A percentile compares a stretch with the other conserved stretches of the same genome.
These are phyloP conservation scores for Drymodes brunneopygia DNA, from an alignment of 2,113 vertebrate species.

Conservation along the genomic window DNA sequence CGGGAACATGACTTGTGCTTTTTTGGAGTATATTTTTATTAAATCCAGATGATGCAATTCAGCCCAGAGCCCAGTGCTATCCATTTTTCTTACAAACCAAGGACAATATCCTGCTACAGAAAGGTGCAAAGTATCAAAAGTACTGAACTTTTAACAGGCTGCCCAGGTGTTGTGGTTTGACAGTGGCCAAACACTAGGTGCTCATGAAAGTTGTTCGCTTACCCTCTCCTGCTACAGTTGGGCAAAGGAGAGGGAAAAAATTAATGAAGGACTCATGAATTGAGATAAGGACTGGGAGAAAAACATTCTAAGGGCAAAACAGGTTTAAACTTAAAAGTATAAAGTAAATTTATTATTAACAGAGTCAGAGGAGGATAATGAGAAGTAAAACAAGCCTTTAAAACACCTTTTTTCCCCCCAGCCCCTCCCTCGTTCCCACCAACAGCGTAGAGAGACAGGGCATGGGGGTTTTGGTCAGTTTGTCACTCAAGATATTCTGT, in stretches of 20 bases:
- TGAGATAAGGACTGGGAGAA: background rate
- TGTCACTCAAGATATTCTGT: rapidly evolving
- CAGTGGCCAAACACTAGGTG: background rate
- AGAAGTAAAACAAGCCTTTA: background rate
- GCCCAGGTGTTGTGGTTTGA: background rate
- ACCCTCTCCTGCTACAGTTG: background rate
- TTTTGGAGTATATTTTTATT: background rate
- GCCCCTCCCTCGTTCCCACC: background rate
- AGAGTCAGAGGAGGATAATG: background rate
- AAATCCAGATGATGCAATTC: background rate
- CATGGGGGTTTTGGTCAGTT: too few relatives aligned
- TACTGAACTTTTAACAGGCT: background rate
- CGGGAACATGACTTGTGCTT: background rate
- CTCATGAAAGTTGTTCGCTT: background rate
- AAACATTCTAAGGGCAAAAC: background rate
- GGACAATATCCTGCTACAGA: background rate
- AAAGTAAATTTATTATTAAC: background rate
- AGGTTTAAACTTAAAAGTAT: background rate
- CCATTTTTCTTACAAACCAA: background rate
- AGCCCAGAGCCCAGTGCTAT: background rate
- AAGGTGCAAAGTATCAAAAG: background rate
- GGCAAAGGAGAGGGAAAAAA: background rate
- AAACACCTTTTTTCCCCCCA: background rate
- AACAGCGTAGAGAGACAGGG: background rate
- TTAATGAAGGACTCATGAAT: background rate